Evolutionary conservation across 2,113 vertebrate species (phyloP), one percentile per base, ranked within the genome.

Genomic region (Trinectes maculatus): DNA sequence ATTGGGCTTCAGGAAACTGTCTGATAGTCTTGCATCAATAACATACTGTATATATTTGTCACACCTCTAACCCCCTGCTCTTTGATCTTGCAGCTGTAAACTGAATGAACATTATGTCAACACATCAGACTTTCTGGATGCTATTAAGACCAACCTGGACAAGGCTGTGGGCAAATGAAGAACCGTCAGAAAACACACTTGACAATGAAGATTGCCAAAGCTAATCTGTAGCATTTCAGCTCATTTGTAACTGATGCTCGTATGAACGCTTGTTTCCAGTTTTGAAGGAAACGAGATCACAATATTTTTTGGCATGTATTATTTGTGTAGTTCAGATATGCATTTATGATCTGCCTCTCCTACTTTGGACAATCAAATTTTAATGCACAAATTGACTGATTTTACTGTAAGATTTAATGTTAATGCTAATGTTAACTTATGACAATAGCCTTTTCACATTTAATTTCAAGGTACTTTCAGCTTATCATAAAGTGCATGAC

Each of bases 41-140:
- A 48, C 6, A 36, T 8, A 29, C 13, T 2, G 12, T 15, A 16
- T 51, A 15, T 39, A n/a, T 10, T 7, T 51, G 26, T 34, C 15
- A 4, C 1, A 53, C 42, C 22, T 40, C 8, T 22, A 61, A 74
- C 25, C 24, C 28, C 11, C 2, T 26, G 12, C 31, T 47, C 42
- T 87, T 3, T 74, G 26, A 19, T 63, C 33, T 53, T 51, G 16
- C 91, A 98, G 97, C 0, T 95, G 96, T 86, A 96, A 96, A 88
- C 73, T 97, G 74, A 95, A 98, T 0, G 94, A 98, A 78, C 96
- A 98, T 79, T 98, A 93, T 21, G 91, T 98, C 81, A 98, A 98
- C 92, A 98, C 97, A 1, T 90, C 91, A 0, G 96, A 99, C 91
- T 99, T 99, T 91, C 85, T 99, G 51, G 96, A 98, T 4, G 89